Evolutionary conservation across 2,888 invertebrate species (phyloP).

Genomic region (Ornithoptera priamus): DNA sequence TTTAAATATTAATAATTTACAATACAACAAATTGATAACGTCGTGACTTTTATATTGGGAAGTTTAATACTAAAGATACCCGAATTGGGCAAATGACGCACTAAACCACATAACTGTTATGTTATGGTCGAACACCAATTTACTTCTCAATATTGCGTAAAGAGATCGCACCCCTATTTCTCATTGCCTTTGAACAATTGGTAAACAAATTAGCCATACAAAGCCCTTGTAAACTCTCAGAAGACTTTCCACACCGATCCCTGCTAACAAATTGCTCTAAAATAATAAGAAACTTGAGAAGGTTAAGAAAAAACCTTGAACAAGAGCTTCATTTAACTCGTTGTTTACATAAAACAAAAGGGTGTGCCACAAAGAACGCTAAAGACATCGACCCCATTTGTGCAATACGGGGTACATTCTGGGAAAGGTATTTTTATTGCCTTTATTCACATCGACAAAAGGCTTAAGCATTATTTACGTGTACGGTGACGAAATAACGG

Average conservation of each 20-base stretch:
- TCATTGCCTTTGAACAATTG: conserved; percentile 10
- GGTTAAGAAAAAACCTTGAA: conserved; percentile 26
- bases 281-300: conserved; percentile 24
- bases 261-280: conserved; percentile 11
- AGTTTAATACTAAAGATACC: neutral
- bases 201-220: conserved; percentile 23
- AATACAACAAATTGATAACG: neutral
- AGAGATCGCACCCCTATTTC: conserved; percentile 9
- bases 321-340: conserved; percentile 28
- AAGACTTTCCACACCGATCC: conserved; percentile 19
- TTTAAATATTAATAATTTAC: too few species aligned
- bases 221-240: conserved; percentile 15
- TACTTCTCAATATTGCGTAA: neutral
- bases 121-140: neutral
- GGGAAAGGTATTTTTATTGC: conserved; percentile 33
- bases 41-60: too few species aligned
- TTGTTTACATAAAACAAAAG: conserved; percentile 34
- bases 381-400: conserved; percentile 33
- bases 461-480: conserved; percentile 28
- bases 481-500: conserved; percentile 24
- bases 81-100: neutral
- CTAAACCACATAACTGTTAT: neutral
- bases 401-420: conserved; percentile 33
- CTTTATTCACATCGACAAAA: conserved; percentile 32
- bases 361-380: conserved; percentile 30